phyloP scores from a whole-genome alignment of 2,113 vertebrate species.

The Neoarius graeffei region DNA sequence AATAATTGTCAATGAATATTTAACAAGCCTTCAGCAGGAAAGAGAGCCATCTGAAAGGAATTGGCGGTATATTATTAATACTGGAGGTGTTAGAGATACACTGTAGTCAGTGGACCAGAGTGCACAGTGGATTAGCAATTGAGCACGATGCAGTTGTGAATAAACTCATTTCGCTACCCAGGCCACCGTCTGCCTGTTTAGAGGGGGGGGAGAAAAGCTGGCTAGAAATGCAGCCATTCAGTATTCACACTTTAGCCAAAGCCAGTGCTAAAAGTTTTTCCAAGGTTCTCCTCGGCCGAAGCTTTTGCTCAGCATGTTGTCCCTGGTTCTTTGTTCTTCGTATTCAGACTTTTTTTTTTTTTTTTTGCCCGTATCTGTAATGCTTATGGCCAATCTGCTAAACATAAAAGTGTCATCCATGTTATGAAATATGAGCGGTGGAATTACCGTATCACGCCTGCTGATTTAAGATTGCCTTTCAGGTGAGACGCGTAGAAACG shows the following conservation, averaged over 20 bases:
- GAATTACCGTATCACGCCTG: conserved; percentile 85
- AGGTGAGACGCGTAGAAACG: conserved; percentile 86
- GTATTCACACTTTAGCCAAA: neutral
- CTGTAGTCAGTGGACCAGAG: conserved; percentile 57
- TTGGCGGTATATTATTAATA: conserved; percentile 60
- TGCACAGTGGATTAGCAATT: conserved; percentile 58
- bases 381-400: conserved; percentile 77
- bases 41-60: conserved; percentile 68
- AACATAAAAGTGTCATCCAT: conserved; percentile 83
- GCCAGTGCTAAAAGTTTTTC: neutral
- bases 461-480: conserved; percentile 88
- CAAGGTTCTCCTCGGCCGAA: neutral
- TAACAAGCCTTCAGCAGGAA: conserved; percentile 73
- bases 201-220: neutral
- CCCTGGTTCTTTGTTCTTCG: conserved; percentile 38
- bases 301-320: conserved; percentile 5
- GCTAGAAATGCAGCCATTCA: conserved; percentile 5
- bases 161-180: conserved; percentile 42
- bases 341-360: conserved; percentile 29
- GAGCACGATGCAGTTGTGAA: conserved; percentile 55
- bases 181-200: conserved; percentile 30
- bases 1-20: conserved; percentile 84
- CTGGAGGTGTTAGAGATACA: conserved; percentile 59
- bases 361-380: conserved; percentile 59
- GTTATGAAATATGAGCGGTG: conserved; percentile 83